Base-by-base conservation (phyloP, 2,113 vertebrate species). In the Oncorhynchus gorbuscha region DNA sequence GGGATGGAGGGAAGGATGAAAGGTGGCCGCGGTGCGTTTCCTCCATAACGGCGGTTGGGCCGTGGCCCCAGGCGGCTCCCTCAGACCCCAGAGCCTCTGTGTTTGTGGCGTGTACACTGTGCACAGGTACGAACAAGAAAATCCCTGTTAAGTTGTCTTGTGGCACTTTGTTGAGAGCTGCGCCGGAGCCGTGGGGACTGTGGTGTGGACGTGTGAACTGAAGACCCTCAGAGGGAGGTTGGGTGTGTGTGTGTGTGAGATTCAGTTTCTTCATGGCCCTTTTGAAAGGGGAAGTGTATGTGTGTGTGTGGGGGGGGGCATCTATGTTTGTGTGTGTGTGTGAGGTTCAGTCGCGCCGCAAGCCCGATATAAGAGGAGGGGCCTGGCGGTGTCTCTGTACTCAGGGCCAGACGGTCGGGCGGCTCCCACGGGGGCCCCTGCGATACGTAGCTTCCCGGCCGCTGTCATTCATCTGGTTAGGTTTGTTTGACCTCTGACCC, bases 101-200 rank as follows among this genome's bases (percentile, higher is more conserved):
- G 85, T 87, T 91, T 92, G 88, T 85, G 76, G 51, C 76, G 69
- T 81, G 82, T 86, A 86, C 78, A 72, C 85, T 80, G 77, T 89
- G 87, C 87, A 90, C 88, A 92, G 85, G 87, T 94, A 94, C 84
- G 92, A 96, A 94, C 90, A 95, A 95, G 94, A 95, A 96, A 95
- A 95, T 94, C 91, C 91, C 91, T 94, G 88, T 94, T 93, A 93
- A 93, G 89, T 94, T 94, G 91, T 95, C 94, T 95, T 93, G 90
- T 93, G 64, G 74, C 91, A 92, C 86, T 94, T 75, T 93, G 91
- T 93, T 80, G 92, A 85, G 85, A 93, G 85, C 87, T 88, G 71
- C 85, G 76, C 55, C 87, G 86, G 75, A 51, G 73, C 4, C 28
- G 81, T 93, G 90, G 77, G 86, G 94, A 96, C 96, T 96, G 89